Evolutionary conservation across 2,888 invertebrate species (phyloP).

Genomic region (Philereme transversata): DNA sequence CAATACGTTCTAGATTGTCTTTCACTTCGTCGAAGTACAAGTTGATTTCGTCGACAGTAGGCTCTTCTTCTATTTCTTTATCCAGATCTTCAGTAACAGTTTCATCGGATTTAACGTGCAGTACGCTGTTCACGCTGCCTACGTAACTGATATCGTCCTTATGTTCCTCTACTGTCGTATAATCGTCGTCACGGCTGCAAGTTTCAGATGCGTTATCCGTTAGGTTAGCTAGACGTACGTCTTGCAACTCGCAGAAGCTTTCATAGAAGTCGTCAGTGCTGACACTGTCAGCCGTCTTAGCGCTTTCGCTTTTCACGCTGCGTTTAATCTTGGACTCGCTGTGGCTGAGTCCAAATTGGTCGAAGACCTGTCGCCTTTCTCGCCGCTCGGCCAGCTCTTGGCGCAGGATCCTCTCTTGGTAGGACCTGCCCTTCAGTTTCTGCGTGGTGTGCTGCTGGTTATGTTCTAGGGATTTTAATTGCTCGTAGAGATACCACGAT

Average conservation of each 20-base stretch:
- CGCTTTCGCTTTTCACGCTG: conserved; percentile 40
- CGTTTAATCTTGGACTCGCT: conserved; percentile 51
- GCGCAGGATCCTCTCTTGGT: conserved; percentile 64
- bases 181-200: conserved; percentile 46
- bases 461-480: conserved; percentile 69
- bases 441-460: conserved; percentile 67
- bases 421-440: conserved; percentile 60
- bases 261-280: conserved; percentile 64
- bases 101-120: conserved; percentile 44
- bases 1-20: conserved; percentile 59
- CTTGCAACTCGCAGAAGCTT: conserved; percentile 57
- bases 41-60: conserved; percentile 53
- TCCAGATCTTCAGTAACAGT: conserved; percentile 48
- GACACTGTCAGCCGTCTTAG: conserved; percentile 44
- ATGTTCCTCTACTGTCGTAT: conserved; percentile 44
- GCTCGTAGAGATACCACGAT: conserved; percentile 77
- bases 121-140: conserved; percentile 52
- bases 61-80: conserved; percentile 30
- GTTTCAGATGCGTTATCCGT: conserved; percentile 39
- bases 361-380: conserved; percentile 60
- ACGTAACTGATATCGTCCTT: conserved; percentile 47
- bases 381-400: conserved; percentile 66
- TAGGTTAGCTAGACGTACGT: conserved; percentile 43
- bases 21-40: conserved; percentile 59
- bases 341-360: conserved; percentile 50